A percentile compares a stretch with the other conserved stretches of the same genome.
These are phyloP conservation scores for Melikaiella ostensackeni DNA, from an alignment of 2,888 invertebrate species.

Conservation along the genomic window DNA sequence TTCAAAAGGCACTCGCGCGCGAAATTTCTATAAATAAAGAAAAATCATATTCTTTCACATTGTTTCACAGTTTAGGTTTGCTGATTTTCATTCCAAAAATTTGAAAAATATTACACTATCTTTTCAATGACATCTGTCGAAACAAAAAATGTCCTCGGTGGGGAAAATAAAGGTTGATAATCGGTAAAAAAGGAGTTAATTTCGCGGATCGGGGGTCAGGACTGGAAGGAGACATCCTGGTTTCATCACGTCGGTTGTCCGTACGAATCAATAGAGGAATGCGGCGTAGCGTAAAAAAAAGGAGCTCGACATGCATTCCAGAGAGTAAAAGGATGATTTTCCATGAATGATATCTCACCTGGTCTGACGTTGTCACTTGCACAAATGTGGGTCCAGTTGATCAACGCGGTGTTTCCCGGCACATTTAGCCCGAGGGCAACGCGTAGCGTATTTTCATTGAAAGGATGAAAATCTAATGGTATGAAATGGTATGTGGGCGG, in stretches of 20 bases:
- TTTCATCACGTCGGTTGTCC: conserved; percentile 52
- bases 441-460: conserved; percentile 69
- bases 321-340: conserved; percentile 52
- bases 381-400: conserved; percentile 44
- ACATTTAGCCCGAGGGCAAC: conserved; percentile 50
- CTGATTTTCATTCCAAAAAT: neutral
- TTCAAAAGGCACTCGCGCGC: conserved; percentile 18
- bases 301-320: conserved; percentile 65
- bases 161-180: neutral
- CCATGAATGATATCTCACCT: conserved; percentile 56
- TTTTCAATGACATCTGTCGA: neutral
- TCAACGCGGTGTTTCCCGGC: conserved; percentile 50
- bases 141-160: neutral
- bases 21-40: neutral
- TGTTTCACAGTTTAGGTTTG: too few relatives aligned
- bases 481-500: conserved; percentile 71
- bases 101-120: neutral
- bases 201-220: neutral
- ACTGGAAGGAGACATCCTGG: conserved; percentile 22
- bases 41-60: neutral
- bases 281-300: conserved; percentile 71
- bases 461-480: conserved; percentile 68
- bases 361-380: conserved; percentile 53
- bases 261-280: conserved; percentile 75
- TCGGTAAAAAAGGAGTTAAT: neutral